Base-by-base conservation (phyloP, 1,140 invertebrate genomes). In the Neuroterus valhalla region DNA sequence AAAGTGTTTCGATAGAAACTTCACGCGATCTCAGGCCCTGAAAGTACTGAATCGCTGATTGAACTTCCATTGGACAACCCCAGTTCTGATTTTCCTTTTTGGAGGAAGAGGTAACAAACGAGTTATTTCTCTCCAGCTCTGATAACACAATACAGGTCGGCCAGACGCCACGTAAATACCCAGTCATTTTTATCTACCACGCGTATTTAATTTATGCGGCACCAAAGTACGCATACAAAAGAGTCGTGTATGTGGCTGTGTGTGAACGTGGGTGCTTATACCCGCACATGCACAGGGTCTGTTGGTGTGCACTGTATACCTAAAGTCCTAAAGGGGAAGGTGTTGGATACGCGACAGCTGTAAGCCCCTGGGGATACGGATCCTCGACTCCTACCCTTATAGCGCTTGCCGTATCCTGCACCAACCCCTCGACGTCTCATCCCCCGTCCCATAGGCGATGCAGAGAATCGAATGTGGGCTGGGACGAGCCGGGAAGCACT, bases 331-430 rank as follows among this genome's bases (percentile, higher is more conserved):
- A 71, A 78, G 70, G 67, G 71, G 67, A 74, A 86, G 86, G 87
- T 88, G 88, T 88, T 80, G 87, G 87, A 81, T 87, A 83, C 82
- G 84, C 87, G 88, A 89, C 88, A 89, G 88, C 88, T 89, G 88
- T 88, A 87, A 88, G 82, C 83, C 88, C 81, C 83, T 71, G 72
- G 86, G 86, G 86, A 82, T 75, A 80, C 78, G 71, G 77, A 78
- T 86, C 82, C 86, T 86, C 86, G 83, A 89, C 86, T 86, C 81
- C 77, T 82, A 81, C 81, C 82, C 79, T 81, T 71, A 69, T 74
- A 76, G 75, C 75, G 75, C 69, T 81, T 78, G 75, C 68, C 74
- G 68, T 80, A 80, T 80, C 78, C 78, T 78, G 72, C 80, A 77
- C 69, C 72, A 70, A 74, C 75, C 76, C 74, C 80, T 76, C 71